Base-by-base conservation (phyloP, 2,113 vertebrate genomes). In the Callaeas wilsoni region DNA sequence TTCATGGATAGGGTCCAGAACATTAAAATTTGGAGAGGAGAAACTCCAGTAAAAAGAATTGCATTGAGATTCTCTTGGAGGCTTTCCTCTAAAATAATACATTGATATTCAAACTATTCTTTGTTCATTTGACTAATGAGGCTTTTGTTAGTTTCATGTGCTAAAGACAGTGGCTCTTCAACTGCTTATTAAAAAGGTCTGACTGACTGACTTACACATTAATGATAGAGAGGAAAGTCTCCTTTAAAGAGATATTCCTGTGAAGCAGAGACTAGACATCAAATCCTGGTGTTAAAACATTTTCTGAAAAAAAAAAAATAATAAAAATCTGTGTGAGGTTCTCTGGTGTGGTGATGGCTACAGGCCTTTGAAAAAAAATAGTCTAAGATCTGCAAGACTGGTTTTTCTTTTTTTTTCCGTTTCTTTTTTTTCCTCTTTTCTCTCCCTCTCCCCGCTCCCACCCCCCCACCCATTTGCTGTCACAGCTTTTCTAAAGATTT, bases 101-200 rank as follows among this genome's bases (percentile, higher is more conserved):
- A 92, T 92, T 96, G 68, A 93, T 94, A 93, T 96, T 97, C 93
- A 92, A 93, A 55, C 32, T 89, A 56, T 85, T 92, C 96, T 97
- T 97, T 94, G 50, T 95, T 97, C 85, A 92, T 80, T 88, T 96
- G 82, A 92, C 81, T 96, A 97, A 92, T 86, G 89, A 96, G 86
- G 57, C 84, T 97, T 96, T 95, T 96, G 88, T 97, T 97, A 91
- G 92, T 96, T 98, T 97, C 85, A 68, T 96, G 77, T 79, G 68
- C 63, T 96, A 93, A 97, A 96, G 69, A 93, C 53, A 92, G 73
- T 96, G 68, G 75, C 78, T 94, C 80, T 97, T 97, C 79, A 95
- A 92, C 69, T 81, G 76, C 94, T 94, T 96, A 94, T 95, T 97
- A 94, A 94, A 96, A 97, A 94, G 94, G 90, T 93, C 85, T 93